These are phyloP conservation scores for Grapholita molesta DNA, from an alignment of 1,140 invertebrate genomes.

Conservation along the genomic window DNA sequence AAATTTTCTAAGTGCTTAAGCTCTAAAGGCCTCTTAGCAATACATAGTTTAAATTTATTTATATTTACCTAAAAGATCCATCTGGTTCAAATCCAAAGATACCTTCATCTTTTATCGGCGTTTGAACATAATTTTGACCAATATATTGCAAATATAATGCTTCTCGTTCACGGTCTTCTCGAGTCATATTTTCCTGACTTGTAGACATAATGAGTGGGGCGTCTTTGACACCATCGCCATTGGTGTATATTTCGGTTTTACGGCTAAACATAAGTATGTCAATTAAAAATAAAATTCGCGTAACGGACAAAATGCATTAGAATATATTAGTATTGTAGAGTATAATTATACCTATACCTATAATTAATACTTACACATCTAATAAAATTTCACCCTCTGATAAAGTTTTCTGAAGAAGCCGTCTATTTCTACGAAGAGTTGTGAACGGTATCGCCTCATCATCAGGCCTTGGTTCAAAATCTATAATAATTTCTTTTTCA, in stretches of 20 bases:
- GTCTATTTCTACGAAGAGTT: slow-evolving; percentile 76
- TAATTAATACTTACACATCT: slow-evolving; percentile 80
- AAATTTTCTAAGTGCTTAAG: slow-evolving; percentile 10
- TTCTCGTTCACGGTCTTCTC: slow-evolving; percentile 63
- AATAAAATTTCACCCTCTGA: slow-evolving; percentile 89
- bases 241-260: slow-evolving; percentile 66
- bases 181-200: slow-evolving; percentile 80
- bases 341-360: no score
- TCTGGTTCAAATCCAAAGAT: slow-evolving; percentile 77
- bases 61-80: slow-evolving; percentile 70
- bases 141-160: slow-evolving; percentile 60
- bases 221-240: slow-evolving; percentile 67
- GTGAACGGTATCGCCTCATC: slow-evolving; percentile 79
- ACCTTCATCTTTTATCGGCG: slow-evolving; percentile 80
- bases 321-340: no score
- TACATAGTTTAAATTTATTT: slow-evolving; percentile 14
- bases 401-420: slow-evolving; percentile 86
- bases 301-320: no score
- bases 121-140: slow-evolving; percentile 76
- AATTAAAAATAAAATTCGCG: no score
- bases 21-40: neutral
- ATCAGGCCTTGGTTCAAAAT: slow-evolving; percentile 88
- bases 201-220: slow-evolving; percentile 76
- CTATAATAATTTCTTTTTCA: slow-evolving; percentile 90
- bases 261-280: slow-evolving; percentile 45